Conservation (phyloP, 2,797 vertebrate genomes). For the Anguilla marmorata region DNA sequence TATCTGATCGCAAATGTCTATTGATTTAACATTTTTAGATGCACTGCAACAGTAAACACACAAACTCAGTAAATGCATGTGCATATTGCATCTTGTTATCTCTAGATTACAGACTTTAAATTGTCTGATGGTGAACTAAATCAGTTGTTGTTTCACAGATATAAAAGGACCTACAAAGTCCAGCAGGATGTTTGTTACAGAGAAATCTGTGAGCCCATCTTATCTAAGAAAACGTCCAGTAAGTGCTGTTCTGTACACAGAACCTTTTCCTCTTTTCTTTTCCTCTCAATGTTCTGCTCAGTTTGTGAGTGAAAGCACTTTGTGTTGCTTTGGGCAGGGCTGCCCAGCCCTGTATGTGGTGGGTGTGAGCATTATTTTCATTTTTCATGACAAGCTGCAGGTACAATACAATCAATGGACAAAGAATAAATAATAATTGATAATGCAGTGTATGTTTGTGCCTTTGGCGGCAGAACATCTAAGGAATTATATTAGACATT, state of each 20-base stretch:
- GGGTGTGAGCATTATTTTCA: neutral
- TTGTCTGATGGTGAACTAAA: neutral
- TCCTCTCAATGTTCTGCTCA: neutral
- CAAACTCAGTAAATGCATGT: neutral
- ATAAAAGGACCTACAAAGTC: slow-evolving; percentile 87
- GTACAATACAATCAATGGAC: neutral
- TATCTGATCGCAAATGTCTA: neutral
- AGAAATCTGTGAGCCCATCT: slow-evolving; percentile 82
- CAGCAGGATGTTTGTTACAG: slow-evolving; percentile 90
- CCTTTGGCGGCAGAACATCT: neutral
- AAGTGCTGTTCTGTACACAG: slow-evolving; percentile 60
- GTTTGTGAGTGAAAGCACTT: neutral
- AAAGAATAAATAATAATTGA: neutral
- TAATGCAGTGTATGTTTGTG: neutral
- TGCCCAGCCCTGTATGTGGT: no score
- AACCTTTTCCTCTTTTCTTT: neutral
- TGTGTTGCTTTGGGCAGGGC: neutral
- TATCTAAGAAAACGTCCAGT: slow-evolving; percentile 67
- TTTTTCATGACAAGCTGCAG: neutral
- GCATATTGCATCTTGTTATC: neutral
- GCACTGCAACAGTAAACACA: no score
- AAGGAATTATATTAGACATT: neutral
- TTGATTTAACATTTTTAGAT: neutral
- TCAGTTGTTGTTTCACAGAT: slow-evolving; percentile 69
- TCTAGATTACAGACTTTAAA: neutral